Percentiles rank a stretch among this genome's conserved stretches.
phyloP scores from a whole-genome alignment of 1,140 invertebrate species.

The Drosophila pseudoobscura region DNA sequence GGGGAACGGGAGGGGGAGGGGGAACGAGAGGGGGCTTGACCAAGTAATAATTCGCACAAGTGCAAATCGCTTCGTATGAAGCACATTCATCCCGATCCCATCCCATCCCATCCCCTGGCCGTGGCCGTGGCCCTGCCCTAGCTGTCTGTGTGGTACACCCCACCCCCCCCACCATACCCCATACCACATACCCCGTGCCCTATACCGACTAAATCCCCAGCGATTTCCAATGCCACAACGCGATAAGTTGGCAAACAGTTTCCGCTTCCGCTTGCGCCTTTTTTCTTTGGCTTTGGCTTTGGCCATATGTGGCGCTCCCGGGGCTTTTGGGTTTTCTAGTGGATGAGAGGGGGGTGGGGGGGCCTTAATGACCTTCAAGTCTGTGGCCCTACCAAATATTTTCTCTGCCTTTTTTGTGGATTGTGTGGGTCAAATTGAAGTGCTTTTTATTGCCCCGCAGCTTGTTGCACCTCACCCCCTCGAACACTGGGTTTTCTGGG shows the following conservation, averaged over 20 bases:
- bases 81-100: background rate
- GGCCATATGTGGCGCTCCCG: conserved; percentile 61
- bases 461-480: conserved; percentile 63
- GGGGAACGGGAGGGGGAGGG: too few relatives aligned
- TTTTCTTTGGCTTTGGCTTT: too few relatives aligned
- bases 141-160: background rate
- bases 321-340: background rate
- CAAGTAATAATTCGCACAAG: conserved; percentile 78
- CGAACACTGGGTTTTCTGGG: conserved; percentile 23
- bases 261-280: conserved; percentile 63
- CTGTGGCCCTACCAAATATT: conserved; percentile 28
- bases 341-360: conserved; percentile 1
- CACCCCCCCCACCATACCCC: background rate
- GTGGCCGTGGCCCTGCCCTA: background rate
- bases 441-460: conserved; percentile 79
- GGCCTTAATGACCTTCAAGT: conserved; percentile 68
- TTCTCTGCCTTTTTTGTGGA: conserved; percentile 26
- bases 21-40: conserved; percentile 15
- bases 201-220: conserved; percentile 56
- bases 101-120: background rate
- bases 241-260: conserved; percentile 78
- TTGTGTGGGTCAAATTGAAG: conserved; percentile 77
- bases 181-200: too few relatives aligned
- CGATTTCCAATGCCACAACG: conserved; percentile 45
- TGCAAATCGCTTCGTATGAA: conserved; percentile 64